Evolutionary conservation across 2,113 vertebrate species (phyloP).

Genomic region (Nestor notabilis): DNA sequence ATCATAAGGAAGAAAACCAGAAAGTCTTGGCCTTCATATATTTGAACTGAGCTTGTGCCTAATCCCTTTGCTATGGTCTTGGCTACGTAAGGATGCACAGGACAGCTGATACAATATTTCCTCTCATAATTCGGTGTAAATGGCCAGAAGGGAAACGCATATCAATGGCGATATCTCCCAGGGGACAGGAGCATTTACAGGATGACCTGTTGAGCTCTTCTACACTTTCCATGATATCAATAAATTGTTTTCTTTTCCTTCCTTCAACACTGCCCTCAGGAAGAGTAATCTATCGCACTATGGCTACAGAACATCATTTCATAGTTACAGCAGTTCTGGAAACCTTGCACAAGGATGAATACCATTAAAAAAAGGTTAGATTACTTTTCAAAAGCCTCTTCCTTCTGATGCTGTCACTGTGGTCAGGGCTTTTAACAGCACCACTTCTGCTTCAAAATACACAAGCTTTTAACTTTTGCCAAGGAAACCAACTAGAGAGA

Average conservation of each 20-base stretch:
- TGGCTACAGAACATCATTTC: neutral
- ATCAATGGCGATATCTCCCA: neutral
- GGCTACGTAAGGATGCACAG: neutral
- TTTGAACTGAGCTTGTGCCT: neutral
- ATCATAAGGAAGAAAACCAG: neutral
- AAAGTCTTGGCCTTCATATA: neutral
- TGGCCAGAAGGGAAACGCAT: neutral
- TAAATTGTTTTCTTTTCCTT: neutral
- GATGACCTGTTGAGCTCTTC: neutral
- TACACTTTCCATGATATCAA: neutral
- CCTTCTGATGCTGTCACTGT: conserved; percentile 28
- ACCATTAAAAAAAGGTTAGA: neutral
- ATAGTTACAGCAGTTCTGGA: neutral
- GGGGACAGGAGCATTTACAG: neutral
- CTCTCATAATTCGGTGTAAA: neutral
- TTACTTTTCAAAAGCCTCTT: neutral
- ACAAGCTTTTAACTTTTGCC: conserved; percentile 48
- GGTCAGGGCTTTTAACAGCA: conserved; percentile 17
- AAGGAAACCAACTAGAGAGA: neutral
- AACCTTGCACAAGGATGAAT: neutral
- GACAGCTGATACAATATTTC: neutral
- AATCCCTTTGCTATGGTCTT: neutral
- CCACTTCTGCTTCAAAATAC: neutral
- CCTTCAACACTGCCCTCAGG: conserved; percentile 20
- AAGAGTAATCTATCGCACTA: neutral